Evolutionary conservation across 23 tunicate genomes (phyloP), one percentile per base, ranked within the genome.

Genomic region (Diplosoma virens): DNA sequence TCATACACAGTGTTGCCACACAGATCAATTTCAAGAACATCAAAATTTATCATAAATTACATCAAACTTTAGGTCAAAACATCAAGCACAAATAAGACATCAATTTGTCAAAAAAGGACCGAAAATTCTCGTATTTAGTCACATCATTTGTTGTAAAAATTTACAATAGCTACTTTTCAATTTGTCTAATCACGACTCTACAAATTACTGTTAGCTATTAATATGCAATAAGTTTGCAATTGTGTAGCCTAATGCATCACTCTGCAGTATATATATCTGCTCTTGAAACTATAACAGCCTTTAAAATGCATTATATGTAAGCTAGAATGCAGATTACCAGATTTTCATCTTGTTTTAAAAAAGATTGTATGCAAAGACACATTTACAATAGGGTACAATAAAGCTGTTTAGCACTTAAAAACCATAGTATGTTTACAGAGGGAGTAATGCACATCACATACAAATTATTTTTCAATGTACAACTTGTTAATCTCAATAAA

Each of bases 201-300:
- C n/a, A n/a, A n/a, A n/a, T n/a, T n/a, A n/a, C n/a, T n/a, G n/a
- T n/a, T n/a, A n/a, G n/a, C n/a, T n/a, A n/a, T n/a, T n/a, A n/a
- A n/a, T n/a, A n/a, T n/a, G n/a, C n/a, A n/a, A n/a, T n/a, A n/a
- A n/a, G n/a, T n/a, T n/a, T 41, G 14, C 50, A 9, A 56, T 56
- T 56, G 63, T 25, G 63, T 56, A 56, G 63, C 63, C 63, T 20
- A 56, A 56, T 56, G 63, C 63, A 56, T 56, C 63, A 56, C 63
- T n/a, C 25, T 56, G 63, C 63, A 56, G 63, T 56, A 56, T 56
- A 20, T 56, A 56, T 56, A 56, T 11, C 21, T 56, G 63, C 25
- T 56, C 63, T 56, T 56, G 63, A 56, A 56, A 56, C 63, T 56
- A 56, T 56, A 56, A 56, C 63, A 56, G 63, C 63, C 63, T 56